Percentiles rank a stretch among this genome's conserved stretches.
Evolutionary conservation across 2,888 invertebrate genomes (phyloP).

Genomic region (Rotaria socialis): DNA sequence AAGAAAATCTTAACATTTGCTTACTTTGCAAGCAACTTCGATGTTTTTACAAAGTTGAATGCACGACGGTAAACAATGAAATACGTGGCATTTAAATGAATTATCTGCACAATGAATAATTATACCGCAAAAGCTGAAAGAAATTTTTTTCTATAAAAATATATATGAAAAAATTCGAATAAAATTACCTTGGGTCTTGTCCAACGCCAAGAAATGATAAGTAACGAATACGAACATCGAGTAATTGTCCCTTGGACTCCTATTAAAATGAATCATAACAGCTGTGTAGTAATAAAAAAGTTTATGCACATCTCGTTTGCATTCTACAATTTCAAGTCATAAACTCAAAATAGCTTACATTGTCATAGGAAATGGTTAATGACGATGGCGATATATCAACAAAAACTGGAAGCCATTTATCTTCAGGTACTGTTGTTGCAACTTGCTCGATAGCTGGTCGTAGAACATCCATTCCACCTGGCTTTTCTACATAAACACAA

Average conservation of each 20-base stretch:
- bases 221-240: conserved; percentile 88
- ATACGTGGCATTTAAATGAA: conserved; percentile 85
- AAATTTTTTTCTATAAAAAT: too few species aligned
- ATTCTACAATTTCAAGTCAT: too few species aligned
- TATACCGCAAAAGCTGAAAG: conserved; percentile 74
- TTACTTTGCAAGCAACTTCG: conserved; percentile 92
- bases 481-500: conserved; percentile 56
- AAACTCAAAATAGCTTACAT: not conserved
- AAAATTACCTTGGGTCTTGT: conserved; percentile 63
- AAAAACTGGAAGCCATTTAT: not conserved
- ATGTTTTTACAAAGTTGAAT: conserved; percentile 93
- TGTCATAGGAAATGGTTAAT: not conserved
- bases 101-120: conserved; percentile 94
- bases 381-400: not conserved
- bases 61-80: conserved; percentile 90
- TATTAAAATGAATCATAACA: conserved; percentile 53
- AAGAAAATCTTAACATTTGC: too few species aligned
- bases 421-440: conserved; percentile 62
- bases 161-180: not conserved
- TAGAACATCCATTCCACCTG: conserved; percentile 78
- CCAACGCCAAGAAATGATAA: conserved; percentile 93
- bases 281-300: too few species aligned
- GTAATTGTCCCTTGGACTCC: conserved; percentile 68
- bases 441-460: conserved; percentile 82
- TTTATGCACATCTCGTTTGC: too few species aligned